Base-by-base conservation (phyloP, 2,888 invertebrate species). In the Perizoma affinitatum region DNA sequence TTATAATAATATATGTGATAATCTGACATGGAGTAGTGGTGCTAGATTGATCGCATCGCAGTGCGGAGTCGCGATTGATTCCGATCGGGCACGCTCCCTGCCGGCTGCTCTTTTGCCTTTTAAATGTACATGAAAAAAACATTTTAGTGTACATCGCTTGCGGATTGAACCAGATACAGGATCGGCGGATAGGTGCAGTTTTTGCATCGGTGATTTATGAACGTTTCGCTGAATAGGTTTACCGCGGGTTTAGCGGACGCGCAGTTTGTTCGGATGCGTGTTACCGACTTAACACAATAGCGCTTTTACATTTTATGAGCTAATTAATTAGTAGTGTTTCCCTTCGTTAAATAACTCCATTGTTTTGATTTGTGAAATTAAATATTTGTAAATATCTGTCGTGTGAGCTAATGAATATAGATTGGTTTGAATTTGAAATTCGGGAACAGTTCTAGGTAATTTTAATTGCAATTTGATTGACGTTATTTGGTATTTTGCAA, bases 1-100 rank as follows among this genome's bases (percentile, higher is more conserved):
- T 58, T 6, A 58, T 5, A 7, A 7, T 38, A 22, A 22, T 22
- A 38, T 3, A 38, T 38, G 38, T 38, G 38, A 38, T 1, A 6
- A 38, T 38, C 38, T 34, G 35, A 9, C 38, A 33, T 33, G 6
- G 33, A 36, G 44, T 53, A 35, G 60, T 59, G 41, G 62, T 54
- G 58, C n/a, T n/a, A 71, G 76, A 79, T 77, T 76, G 77, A 80
- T 77, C 62, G 70, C 72, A 69, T 74, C 79, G 80, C 79, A 80
- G 70, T 80, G 78, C 80, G 74, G 76, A 74, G 71, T 71, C 61
- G 65, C 73, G 69, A 77, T 77, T 79, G 79, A 79, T 78, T 75
- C 70, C 71, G 63, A 74, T 72, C 72, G 58, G 55, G 62, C 61
- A 63, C 54, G 51, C 43, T 54, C 45, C 66, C 57, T 56, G 63